phyloP scores from a whole-genome alignment of 2,888 invertebrate species.

The Amblyjoppa proteus region DNA sequence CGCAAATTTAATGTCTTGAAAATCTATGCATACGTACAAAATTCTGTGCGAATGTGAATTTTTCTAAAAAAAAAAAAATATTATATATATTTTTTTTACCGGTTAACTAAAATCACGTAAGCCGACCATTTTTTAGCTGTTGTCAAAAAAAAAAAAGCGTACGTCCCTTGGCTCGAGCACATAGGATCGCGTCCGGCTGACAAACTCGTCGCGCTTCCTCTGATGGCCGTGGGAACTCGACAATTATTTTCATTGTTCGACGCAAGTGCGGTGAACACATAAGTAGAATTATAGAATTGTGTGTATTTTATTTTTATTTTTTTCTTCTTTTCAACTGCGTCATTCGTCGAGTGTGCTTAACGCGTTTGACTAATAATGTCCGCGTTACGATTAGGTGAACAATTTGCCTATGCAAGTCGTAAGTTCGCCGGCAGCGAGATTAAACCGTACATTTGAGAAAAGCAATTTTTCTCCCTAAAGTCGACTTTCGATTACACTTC shows the following conservation, averaged over 20 bases:
- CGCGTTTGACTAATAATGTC: conserved; percentile 12
- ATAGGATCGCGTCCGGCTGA: conserved; percentile 37
- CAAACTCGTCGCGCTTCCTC: conserved; percentile 70
- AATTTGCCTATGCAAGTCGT: background rate
- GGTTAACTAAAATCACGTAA: too few species aligned
- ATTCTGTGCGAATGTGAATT: too few species aligned
- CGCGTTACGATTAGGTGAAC: background rate
- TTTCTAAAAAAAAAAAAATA: too few species aligned
- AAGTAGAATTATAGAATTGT: conserved; percentile 75
- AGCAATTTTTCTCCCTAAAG: background rate
- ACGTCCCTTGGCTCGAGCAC: background rate
- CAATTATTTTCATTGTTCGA: conserved; percentile 82
- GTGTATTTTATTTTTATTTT: background rate
- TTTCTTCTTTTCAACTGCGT: conserved; percentile 76
- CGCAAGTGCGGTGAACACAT: conserved; percentile 61
- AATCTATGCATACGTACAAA: too few species aligned
- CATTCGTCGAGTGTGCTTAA: conserved; percentile 67
- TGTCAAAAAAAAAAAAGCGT: background rate
- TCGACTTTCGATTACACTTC: too few species aligned
- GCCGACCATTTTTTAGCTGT: too few species aligned
- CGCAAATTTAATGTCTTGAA: too few species aligned
- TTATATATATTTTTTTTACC: too few species aligned
- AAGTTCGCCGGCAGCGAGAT: background rate
- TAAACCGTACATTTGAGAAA: background rate
- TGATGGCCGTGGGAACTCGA: conserved; percentile 81